phyloP scores from a whole-genome alignment of 2,797 vertebrate species.

The Lepilemur septentrionalis region DNA sequence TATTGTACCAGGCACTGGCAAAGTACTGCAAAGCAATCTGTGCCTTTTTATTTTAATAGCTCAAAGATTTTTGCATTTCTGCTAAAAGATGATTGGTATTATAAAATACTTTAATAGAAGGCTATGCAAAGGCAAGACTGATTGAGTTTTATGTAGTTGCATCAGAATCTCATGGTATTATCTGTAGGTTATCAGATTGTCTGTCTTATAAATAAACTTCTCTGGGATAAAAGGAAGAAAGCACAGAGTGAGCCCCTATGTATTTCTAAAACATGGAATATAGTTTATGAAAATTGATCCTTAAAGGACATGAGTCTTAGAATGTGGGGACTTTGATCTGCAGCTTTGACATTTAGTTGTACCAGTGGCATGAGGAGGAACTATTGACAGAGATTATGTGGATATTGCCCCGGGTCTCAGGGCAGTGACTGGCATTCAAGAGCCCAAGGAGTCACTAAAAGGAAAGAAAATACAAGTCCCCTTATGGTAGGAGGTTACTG shows the following conservation, averaged over 20 bases:
- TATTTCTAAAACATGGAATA: slow-evolving; percentile 35
- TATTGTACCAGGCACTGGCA: neutral
- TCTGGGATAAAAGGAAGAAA: slow-evolving; percentile 38
- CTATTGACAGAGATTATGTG: slow-evolving; percentile 63
- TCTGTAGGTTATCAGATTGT: neutral
- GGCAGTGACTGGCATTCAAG: slow-evolving; percentile 76
- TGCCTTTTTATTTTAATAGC: slow-evolving; percentile 26
- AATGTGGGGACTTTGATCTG: slow-evolving; percentile 46
- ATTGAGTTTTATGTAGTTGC: neutral
- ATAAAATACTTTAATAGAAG: neutral
- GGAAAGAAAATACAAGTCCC: slow-evolving; percentile 79
- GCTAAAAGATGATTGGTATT: neutral
- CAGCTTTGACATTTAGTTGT: slow-evolving; percentile 46
- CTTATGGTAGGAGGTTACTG: slow-evolving; percentile 79
- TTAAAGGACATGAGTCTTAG: slow-evolving; percentile 23
- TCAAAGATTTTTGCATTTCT: neutral
- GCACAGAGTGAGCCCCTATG: neutral
- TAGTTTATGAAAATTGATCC: slow-evolving; percentile 55
- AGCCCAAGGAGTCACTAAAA: slow-evolving; percentile 75
- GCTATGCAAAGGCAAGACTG: neutral
- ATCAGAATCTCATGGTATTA: slow-evolving; percentile 19
- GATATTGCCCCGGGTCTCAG: slow-evolving; percentile 71
- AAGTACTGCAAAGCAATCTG: neutral
- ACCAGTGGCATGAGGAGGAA: slow-evolving; percentile 30
- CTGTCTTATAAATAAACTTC: slow-evolving; percentile 57